Evolutionary conservation across 2,113 vertebrate genomes (phyloP), one percentile per base, ranked within the genome.

Genomic region (Zosterops borbonicus): DNA sequence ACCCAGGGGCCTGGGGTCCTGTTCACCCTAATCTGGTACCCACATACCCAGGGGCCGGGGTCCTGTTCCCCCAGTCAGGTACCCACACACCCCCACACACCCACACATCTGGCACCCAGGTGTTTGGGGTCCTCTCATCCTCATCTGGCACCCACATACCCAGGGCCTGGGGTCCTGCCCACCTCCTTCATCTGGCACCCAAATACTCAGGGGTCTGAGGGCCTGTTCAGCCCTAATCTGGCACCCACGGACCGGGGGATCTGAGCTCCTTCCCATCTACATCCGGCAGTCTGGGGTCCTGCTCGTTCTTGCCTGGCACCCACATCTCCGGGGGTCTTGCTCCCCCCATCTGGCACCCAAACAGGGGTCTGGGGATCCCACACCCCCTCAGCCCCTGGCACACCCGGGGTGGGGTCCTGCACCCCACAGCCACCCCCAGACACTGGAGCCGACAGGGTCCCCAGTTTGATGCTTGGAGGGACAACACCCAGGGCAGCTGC

Each of bases 401-500:
- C 31, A 12, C 14, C 4, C 2, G 0, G 0, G n/a, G 56, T 11
- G 17, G 4, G 5, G 19, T 47, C 56, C 67, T 9, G n/a, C 50
- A 28, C 33, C 76, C 47, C 15, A 0, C 14, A 20, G 3, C 46
- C 52, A 9, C 42, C 79, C 63, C 17, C 50, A 7, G 75, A 7
- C 25, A 0, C 4, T 0, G 67, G 22, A 33, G 27, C 28, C 16
- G 1, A 2, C 0, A 2, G 37, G 25, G 46, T 21, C 29, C 70
- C 80, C 78, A 25, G 5, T 5, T 11, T 7, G 33, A 27, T 2
- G 33, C 46, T 24, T 3, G 22, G 9, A 5, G 12, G 33, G 19
- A 20, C 29, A 68, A 47, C 47, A 63, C n/a, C 49, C 1, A 5
- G 16, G 17, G 14, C 62, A 27, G 4, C 8, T 0, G 39, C 27